Base-by-base conservation (phyloP, 2,113 vertebrate genomes). In the Nothoprocta perdicaria region DNA sequence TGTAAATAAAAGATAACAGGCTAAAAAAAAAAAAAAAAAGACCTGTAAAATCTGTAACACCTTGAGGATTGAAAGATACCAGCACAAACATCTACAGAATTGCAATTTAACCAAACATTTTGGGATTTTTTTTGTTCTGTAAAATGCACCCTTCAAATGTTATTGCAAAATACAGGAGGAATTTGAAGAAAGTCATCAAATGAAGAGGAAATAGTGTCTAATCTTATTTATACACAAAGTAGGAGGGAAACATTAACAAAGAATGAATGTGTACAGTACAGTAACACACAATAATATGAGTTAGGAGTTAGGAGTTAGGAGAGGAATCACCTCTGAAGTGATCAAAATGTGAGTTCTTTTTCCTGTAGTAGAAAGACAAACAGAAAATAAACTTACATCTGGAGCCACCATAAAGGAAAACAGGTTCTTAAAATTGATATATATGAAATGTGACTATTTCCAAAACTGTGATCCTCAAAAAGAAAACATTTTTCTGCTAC, bases 231-330 rank as follows among this genome's bases (percentile, higher is more conserved):
- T 80, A 53, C 26, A 21, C 50, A 31, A 5, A 65, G 73, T 8
- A 2, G 12, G 16, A 73, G 71, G 3, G 14, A 83, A 55, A 15
- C 27, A 53, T 53, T 55, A 55, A 22, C 3, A 41, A 27, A 35
- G 17, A 68, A 53, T 33, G 48, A 17, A 3, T 7, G 38, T 68
- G 14, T 73, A 23, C 4, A n/a, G 7, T 18, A 48, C 83, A 77
- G 3, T 63, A 40, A 8, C 0, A 10, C 23, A 71, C 10, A 77
- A 11, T 16, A 0, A 1, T 33, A 45, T 35, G n/a, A n/a, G n/a
- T n/a, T n/a, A n/a, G n/a, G n/a, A n/a, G n/a, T n/a, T n/a, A n/a
- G n/a, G 31, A 14, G 80, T 91, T 38, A 74, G 63, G 6, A 77
- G 19, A 45, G 10, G 22, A 68, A 60, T 4, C 14, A 19, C 5